phyloP scores from a whole-genome alignment of 2,797 vertebrate genomes.

The Diplodus sargus region DNA sequence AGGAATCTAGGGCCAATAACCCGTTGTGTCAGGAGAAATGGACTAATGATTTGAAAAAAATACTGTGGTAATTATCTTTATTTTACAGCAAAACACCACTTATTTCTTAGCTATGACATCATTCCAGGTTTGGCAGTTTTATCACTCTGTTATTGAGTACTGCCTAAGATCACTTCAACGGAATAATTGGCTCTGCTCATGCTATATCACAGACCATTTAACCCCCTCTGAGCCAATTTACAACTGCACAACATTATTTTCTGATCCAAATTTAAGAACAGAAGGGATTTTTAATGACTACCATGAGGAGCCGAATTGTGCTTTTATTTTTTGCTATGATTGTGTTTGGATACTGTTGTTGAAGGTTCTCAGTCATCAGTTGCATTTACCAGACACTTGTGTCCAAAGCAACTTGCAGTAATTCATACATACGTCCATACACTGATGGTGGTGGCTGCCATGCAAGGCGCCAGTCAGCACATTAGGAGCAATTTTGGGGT shows the following conservation, averaged over 20 bases:
- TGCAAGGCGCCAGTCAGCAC: too few species aligned
- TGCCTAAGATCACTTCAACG: conserved; percentile 7
- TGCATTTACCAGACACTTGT: too few species aligned
- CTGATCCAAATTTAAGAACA: conserved; percentile 9
- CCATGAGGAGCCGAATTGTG: not conserved
- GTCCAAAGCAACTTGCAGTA: too few species aligned
- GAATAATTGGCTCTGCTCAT: conserved; percentile 20
- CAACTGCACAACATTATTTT: conserved; percentile 20
- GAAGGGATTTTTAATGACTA: conserved; percentile 1
- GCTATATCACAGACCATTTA: conserved; percentile 22
- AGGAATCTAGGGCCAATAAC: too few species aligned
- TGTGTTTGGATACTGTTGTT: too few species aligned
- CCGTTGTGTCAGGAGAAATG: too few species aligned
- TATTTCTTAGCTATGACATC: not conserved
- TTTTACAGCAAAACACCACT: not conserved
- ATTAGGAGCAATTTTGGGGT: too few species aligned
- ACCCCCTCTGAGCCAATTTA: conserved; percentile 32
- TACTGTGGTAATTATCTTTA: too few species aligned
- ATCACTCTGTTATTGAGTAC: not conserved
- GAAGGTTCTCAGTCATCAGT: too few species aligned
- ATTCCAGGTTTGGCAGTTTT: not conserved
- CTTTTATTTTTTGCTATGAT: not conserved
- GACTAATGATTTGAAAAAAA: too few species aligned
- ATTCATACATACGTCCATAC: too few species aligned
- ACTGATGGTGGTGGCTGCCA: too few species aligned